Base-by-base conservation (phyloP, 2,113 vertebrate genomes). In the Dascyllus trimaculatus region DNA sequence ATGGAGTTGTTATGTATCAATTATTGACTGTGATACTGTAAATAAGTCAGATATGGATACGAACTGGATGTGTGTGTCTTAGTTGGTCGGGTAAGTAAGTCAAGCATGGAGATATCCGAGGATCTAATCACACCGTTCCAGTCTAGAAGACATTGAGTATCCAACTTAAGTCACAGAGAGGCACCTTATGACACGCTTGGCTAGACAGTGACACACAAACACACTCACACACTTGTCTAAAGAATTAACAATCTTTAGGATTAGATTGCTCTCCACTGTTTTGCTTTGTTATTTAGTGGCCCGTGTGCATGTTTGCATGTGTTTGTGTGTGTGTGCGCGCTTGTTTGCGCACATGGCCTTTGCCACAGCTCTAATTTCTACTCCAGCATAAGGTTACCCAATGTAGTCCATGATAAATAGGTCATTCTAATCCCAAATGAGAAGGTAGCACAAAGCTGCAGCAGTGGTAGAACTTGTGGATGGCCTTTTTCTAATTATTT, bases 301-400 rank as follows among this genome's bases (percentile, higher is more conserved):
- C 60, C 68, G 49, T 75, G 38, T 68, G 63, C 11, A 35, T 53
- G 54, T 11, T 14, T 77, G 61, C 68, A 7, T 77, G 75, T 29
- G 48, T 81, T 43, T 53, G 24, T 73, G 14, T 1, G 14, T 1
- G 59, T 79, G 77, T 65, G 61, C 65, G 57, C 68, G 21, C 58
- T 4, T 53, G 61, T 87, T 68, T 77, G 71, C 4, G 24, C 24
- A 48, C 49, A 69, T 86, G 82, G 70, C 75, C 80, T 88, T 87
- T 77, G 85, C 53, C 65, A 49, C 87, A 93, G 88, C 91, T 94
- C 93, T 90, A 46, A 91, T 95, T 94, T 92, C 93, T 84, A 77
- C 58, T 64, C 40, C 24, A 92, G 93, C 86, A 62, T 95, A 92
- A 89, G 85, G 92, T 94, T 95, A 93, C 93, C 78, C 61, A 77